Percentiles rank a stretch among this genome's conserved stretches.
Conservation (phyloP, 2,113 vertebrate genomes). For the Tragelaphus buxtoni region DNA sequence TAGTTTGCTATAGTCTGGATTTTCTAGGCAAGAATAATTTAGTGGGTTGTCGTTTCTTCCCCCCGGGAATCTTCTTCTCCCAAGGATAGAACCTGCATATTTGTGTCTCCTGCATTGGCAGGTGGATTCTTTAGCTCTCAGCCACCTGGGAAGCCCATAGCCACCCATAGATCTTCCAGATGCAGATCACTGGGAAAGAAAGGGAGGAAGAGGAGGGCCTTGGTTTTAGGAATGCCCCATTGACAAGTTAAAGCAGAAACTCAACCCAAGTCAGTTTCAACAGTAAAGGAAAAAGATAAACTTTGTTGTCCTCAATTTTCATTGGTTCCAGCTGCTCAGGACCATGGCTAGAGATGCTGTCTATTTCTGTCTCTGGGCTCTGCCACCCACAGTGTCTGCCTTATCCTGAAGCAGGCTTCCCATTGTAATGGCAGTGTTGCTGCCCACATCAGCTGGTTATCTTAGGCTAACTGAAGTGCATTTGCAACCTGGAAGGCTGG, state of each 20-base stretch:
- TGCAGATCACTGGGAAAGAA: not conserved
- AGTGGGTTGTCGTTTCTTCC: not conserved
- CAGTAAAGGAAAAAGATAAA: not conserved
- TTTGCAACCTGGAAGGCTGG: not conserved
- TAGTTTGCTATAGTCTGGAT: not conserved
- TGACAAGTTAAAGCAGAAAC: not conserved
- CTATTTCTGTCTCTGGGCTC: not conserved
- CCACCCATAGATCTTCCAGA: not conserved
- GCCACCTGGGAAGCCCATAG: not conserved
- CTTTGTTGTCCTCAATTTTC: not conserved
- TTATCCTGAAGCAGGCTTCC: too few relatives aligned
- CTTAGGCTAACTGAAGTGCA: too few relatives aligned
- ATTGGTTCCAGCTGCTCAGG: not conserved
- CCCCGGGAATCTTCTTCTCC: not conserved
- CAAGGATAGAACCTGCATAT: not conserved
- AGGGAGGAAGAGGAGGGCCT: not conserved
- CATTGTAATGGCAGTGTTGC: accelerated
- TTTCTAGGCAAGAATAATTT: not conserved
- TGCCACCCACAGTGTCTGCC: not conserved
- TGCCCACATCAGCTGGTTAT: not conserved
- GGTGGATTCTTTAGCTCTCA: not conserved
- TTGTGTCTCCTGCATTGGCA: not conserved
- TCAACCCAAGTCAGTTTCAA: not conserved
- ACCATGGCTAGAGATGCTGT: accelerated
- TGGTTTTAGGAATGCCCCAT: accelerated